Conservation (phyloP, 2,797 vertebrate species). For the Enteromius anoplus region DNA sequence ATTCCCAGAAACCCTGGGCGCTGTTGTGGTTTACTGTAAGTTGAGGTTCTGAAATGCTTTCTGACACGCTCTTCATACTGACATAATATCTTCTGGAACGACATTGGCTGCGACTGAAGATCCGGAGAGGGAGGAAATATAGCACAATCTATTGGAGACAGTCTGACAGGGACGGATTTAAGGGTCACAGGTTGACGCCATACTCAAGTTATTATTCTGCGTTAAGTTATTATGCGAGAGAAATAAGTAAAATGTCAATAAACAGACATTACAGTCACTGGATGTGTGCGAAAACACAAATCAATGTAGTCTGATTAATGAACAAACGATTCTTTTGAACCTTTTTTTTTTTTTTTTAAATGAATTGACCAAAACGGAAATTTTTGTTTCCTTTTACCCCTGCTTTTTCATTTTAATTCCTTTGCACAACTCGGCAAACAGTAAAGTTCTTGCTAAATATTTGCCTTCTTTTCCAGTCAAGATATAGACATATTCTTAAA, state of each 20-base stretch:
- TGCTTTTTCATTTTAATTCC: too few relatives aligned
- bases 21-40: background rate
- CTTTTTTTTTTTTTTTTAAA: background rate
- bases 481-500: background rate
- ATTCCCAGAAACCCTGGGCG: background rate
- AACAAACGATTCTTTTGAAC: background rate
- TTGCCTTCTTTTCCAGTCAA: background rate
- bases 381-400: too few relatives aligned
- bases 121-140: slow-evolving; percentile 60
- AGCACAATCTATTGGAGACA: slow-evolving; percentile 52
- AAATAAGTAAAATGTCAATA: background rate
- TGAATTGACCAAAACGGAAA: background rate
- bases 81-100: slow-evolving; percentile 65
- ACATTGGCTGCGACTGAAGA: slow-evolving; percentile 65
- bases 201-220: background rate
- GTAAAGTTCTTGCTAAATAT: background rate
- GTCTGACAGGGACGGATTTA: slow-evolving; percentile 13
- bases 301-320: background rate
- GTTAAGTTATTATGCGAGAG: background rate
- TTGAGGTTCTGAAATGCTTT: slow-evolving; percentile 65
- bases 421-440: background rate
- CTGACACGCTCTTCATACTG: slow-evolving; percentile 67
- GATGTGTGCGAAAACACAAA: background rate
- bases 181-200: slow-evolving; percentile 26
- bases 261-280: background rate